Base-by-base conservation (phyloP, 2,113 vertebrate species). In the Cyrtonyx montezumae region DNA sequence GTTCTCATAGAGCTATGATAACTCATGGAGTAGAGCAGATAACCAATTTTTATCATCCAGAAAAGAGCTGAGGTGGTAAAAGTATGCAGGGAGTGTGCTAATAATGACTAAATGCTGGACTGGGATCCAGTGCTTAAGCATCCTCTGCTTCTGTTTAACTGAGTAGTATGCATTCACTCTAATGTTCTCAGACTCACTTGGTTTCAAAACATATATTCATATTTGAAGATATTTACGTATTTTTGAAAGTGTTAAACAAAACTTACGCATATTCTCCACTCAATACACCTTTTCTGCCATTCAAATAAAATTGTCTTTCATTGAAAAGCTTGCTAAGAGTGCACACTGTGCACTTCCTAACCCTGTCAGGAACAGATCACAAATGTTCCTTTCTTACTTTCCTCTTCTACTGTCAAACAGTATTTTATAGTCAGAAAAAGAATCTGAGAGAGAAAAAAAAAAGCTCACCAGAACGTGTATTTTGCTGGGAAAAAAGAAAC, bases 11-110 rank as follows among this genome's bases (percentile, higher is more conserved):
- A 23, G 8, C 7, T 32, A 4, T 40, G 40, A 40, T 56, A 46
- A 51, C 5, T 13, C 30, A 18, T 10, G 0, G 11, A 37, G 43
- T 22, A 9, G 7, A 67, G 65, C 40, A 51, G 45, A n/a, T 3
- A 65, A 15, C 17, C 25, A 68, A 59, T 11, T 3, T 36, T 5
- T 13, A 4, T 14, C 25, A 48, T 12, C 21, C 49, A 70, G 49
- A 69, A 30, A 3, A 34, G 43, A 65, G 13, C 5, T 0, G 1
- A 7, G 3, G 2, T 45, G 34, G 7, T 19, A 7, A 73, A 3
- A 2, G 13, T 30, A 1, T 26, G 9, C 18, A 45, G 11, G 3
- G 4, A 63, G 1, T 5, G 3, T 2, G 1, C n/a, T 30, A 30
- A 65, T 23, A 58, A 16, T 22, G 25, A 63, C 37, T 20, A 45